Evolutionary conservation across 2,888 invertebrate genomes (phyloP), one percentile per base, ranked within the genome.

Genomic region (Lasioglossum vierecki): DNA sequence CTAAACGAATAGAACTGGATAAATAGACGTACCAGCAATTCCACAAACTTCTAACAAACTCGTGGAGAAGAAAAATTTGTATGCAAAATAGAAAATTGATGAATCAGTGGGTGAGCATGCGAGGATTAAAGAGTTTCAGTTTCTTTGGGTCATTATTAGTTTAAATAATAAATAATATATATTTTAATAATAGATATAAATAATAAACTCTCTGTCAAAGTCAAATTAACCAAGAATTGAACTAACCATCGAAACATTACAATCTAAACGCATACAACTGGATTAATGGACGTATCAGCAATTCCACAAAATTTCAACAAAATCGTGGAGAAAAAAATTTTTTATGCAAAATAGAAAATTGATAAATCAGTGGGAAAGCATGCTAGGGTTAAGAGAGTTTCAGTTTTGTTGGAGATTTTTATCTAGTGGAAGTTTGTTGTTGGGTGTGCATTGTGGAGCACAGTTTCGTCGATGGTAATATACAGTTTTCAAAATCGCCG

Each of bases 401-500:
- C 2, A 18, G 30, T 18, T 0, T 30, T 13, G 15, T 30, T 3
- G 15, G 35, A 18, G 30, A 63, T 63, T 30, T 63, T 63, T 6
- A 30, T 30, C 63, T 35, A 18, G 2, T 13, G 18, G 3, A 18
- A 15, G 13, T 63, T 30, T 15, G 15, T 2, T 13, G 35, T 30
- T 30, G 30, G 30, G 13, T 63, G 26, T 2, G 30, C 8, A 74
- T 57, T 13, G 39, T 5, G 35, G 13, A 1, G 2, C 4, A 22
- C 53, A 13, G 53, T 35, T 35, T 22, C 49, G 22, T 5, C 35
- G 49, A 22, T 22, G 49, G 35, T 49, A 22, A 18, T 15, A 22
- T 35, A 26, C 35, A 35, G 49, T 35, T 53, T 13, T 73, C 35
- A 82, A 57, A 84, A 80, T 81, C 53, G 82, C 78, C 71, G 60